Evolutionary conservation across 1,140 invertebrate species (phyloP).

Genomic region (Laupala kohalensis): DNA sequence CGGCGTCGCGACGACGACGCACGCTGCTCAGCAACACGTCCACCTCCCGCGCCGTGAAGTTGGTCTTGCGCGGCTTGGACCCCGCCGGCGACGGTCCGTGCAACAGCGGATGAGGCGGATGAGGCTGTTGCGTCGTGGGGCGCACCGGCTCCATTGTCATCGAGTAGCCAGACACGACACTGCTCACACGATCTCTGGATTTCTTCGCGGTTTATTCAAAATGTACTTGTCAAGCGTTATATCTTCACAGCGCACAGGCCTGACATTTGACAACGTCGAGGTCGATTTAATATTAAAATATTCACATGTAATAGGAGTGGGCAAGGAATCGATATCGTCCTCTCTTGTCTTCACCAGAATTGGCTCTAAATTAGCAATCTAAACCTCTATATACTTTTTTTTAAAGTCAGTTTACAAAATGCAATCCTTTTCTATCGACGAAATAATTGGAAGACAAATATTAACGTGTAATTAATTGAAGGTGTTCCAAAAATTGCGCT

Average conservation of each 20-base stretch:
- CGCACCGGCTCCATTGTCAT: neutral
- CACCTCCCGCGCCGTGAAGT: slow-evolving; percentile 21
- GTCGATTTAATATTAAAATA: neutral
- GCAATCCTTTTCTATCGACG: too few species aligned
- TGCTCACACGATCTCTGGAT: neutral
- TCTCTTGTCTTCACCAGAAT: neutral
- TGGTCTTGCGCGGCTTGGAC: slow-evolving; percentile 20
- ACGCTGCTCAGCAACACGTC: slow-evolving; percentile 19
- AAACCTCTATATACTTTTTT: too few species aligned
- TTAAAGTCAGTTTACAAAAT: too few species aligned
- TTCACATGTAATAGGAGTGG: neutral
- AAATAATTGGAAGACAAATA: too few species aligned
- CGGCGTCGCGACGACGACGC: slow-evolving; percentile 16
- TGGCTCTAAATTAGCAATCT: too few species aligned
- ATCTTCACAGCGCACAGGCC: neutral
- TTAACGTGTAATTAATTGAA: too few species aligned
- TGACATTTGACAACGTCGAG: neutral
- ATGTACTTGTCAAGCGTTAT: neutral
- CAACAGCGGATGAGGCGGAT: neutral
- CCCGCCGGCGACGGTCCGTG: neutral
- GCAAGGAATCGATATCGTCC: neutral
- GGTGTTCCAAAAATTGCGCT: too few species aligned
- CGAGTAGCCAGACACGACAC: neutral
- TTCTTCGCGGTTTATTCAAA: neutral
- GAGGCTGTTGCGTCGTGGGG: neutral